Evolutionary conservation across 2,797 vertebrate genomes (phyloP), one percentile per base, ranked within the genome.

Genomic region (Sebastes trivittatus): DNA sequence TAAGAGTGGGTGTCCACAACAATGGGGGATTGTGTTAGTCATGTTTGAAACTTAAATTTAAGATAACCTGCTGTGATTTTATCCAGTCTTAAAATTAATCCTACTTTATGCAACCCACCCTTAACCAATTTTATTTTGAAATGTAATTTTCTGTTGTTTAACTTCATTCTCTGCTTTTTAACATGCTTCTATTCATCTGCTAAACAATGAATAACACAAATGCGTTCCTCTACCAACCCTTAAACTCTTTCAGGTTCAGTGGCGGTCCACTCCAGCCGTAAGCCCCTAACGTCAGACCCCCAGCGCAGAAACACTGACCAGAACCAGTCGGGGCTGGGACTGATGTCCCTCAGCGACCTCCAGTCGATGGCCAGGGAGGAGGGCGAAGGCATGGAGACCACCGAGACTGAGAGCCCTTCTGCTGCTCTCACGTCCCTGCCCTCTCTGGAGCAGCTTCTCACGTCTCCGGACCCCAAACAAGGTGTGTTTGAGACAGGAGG

Each of bases 321-420:
- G 7, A 91, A 73, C 75, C 87, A 88, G 14, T 23, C 84, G 0
- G 92, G 87, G 4, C 22, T 87, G 56, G 97, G 97, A 66, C 88
- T 81, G 2, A 36, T 97, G 63, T 93, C 94, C 6, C 85, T 96
- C 49, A 87, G 95, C 1, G 97, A 99, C 67, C 92, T 98, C 75
- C 96, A 98, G 58, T 90, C 95, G 29, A 93, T 96, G 79, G 95
- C 97, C 38, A 96, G 98, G 68, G 98, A 99, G 80, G 98, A 99
- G 69, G 97, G 98, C 0, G 98, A 99, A 82, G 98, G 98, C 4
- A 99, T 99, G 98, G 98, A 99, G 91, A 99, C 95, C n/a, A 96
- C 95, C 0, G 98, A 99, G 84, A 96, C 92, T 0, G 98, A 99
- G 81, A 97, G 95, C 7, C 87, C 94, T 4, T 97, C 97, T 52